Base-by-base conservation (phyloP, 1,140 invertebrate genomes). In the Drosophila sp. region DNA sequence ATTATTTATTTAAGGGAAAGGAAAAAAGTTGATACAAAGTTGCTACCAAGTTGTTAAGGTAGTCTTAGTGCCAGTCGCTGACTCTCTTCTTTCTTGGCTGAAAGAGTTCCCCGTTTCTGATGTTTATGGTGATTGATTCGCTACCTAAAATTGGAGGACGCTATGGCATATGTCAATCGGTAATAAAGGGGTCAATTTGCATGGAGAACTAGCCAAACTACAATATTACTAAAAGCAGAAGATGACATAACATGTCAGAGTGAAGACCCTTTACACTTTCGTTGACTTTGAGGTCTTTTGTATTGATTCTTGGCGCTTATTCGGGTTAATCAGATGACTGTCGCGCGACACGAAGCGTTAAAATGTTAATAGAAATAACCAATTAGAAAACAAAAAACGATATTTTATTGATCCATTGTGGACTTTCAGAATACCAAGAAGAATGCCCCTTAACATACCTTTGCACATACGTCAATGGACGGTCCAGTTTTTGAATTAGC, bases 201-300 rank as follows among this genome's bases (percentile, higher is more conserved):
- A 47, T 25, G 6, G 6, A 17, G 23, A 47, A 47, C 23, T 25
- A 8, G 44, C 5, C 35, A 38, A 38, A 38, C 8, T 38, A 38
- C 6, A 47, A 47, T 44, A 47, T 47, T 47, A 8, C 7, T 47
- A 25, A 47, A 47, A 25, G 5, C 23, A 5, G 2, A 2, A 8
- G 23, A 50, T 50, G 8, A 50, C 44, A 27, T 50, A 50, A 50
- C 1, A 25, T 50, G 50, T 6, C 32, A 10, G 29, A 23, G 56
- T 58, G 47, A 33, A 70, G 70, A 66, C 73, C 68, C 68, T 90
- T 84, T 80, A 74, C 76, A 80, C 80, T 87, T 87, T 77, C 75
- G 38, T 65, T 79, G 85, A 85, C 74, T 72, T 69, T 84, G 64
- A 63, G 55, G 60, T 29, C 76, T 70, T 41, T 58, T 60, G 60